These are phyloP conservation scores for Psittacula echo DNA, from an alignment of 2,797 vertebrate genomes.

Conservation along the genomic window DNA sequence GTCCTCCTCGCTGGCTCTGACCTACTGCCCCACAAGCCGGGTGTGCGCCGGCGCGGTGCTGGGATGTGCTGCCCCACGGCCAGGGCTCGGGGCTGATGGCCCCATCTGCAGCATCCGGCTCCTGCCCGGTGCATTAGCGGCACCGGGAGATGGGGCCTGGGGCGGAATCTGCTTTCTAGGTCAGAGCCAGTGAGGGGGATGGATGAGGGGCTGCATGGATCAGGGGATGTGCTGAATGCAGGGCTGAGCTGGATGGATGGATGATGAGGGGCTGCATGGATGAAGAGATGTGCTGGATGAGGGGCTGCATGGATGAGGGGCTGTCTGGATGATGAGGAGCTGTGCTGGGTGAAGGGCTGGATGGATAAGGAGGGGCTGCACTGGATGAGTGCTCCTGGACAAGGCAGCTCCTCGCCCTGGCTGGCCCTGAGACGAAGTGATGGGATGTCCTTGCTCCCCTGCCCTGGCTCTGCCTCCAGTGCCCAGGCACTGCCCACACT, in stretches of 20 bases:
- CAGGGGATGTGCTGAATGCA: neutral
- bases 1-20: neutral
- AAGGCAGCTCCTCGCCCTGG: neutral
- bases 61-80: neutral
- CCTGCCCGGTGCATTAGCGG: slow-evolving; percentile 47
- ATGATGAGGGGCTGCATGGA: too few species aligned
- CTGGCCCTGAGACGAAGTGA: neutral
- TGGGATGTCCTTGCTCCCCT: neutral
- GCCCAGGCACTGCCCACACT: neutral
- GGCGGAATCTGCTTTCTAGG: slow-evolving; percentile 37
- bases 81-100: neutral
- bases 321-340: neutral
- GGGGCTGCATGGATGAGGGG: too few species aligned
- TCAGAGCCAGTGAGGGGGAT: slow-evolving; percentile 1
- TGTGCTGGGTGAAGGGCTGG: neutral
- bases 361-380: neutral
- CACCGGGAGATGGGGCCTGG: slow-evolving; percentile 24
- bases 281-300: too few species aligned
- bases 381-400: neutral
- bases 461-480: neutral
- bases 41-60: neutral
- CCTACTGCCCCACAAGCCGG: slow-evolving; percentile 34
- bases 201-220: neutral
- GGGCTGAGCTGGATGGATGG: too few species aligned
- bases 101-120: slow-evolving; percentile 30